Evolutionary conservation across 2,888 invertebrate species (phyloP).

Genomic region (Alviniconcha strummeri): DNA sequence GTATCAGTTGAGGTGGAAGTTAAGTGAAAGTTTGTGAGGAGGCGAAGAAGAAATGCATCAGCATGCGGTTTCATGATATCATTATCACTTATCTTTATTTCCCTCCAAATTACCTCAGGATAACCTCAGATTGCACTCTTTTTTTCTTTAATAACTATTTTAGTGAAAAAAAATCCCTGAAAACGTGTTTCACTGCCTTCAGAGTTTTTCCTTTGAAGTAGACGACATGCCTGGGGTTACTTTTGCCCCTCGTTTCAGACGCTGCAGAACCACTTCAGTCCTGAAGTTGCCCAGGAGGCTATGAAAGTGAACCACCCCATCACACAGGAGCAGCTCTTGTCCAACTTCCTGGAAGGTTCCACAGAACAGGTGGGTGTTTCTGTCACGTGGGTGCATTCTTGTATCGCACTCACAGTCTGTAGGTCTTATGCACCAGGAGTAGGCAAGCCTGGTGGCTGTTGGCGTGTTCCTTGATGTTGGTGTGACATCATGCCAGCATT

Average conservation of each 20-base stretch:
- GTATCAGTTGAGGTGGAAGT: too few relatives aligned
- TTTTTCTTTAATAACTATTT: too few relatives aligned
- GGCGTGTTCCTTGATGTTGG: neutral
- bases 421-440: neutral
- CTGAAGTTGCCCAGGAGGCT: slow-evolving; percentile 84
- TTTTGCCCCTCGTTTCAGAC: slow-evolving; percentile 73
- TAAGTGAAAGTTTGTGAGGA: too few relatives aligned
- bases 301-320: slow-evolving; percentile 82
- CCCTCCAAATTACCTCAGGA: too few relatives aligned
- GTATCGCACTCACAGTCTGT: neutral
- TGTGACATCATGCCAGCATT: neutral
- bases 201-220: too few relatives aligned
- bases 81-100: too few relatives aligned
- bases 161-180: too few relatives aligned
- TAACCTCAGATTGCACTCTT: too few relatives aligned
- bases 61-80: too few relatives aligned
- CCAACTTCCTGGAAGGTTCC: slow-evolving; percentile 80
- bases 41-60: too few relatives aligned
- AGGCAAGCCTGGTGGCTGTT: neutral
- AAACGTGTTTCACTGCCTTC: too few relatives aligned
- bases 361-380: slow-evolving; percentile 77
- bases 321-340: slow-evolving; percentile 82
- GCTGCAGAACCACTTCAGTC: slow-evolving; percentile 84
- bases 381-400: neutral
- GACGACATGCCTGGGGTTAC: too few relatives aligned